Evolutionary conservation across 2,888 invertebrate species (phyloP).

Genomic region (Agrotis segetum): DNA sequence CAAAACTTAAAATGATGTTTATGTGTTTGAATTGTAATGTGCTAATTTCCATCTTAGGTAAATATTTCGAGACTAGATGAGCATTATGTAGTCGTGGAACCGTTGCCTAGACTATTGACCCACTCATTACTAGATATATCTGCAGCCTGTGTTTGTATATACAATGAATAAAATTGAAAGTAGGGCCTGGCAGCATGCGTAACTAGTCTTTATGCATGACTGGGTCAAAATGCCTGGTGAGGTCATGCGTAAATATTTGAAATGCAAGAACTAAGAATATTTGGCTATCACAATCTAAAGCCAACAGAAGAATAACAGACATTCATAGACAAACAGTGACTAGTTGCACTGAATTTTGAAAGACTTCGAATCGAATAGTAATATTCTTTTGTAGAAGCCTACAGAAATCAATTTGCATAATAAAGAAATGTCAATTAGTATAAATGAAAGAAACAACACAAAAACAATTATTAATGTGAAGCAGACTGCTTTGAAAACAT

Average conservation of each 20-base stretch:
- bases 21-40: too few relatives aligned
- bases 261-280: neutral
- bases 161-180: conserved; percentile 26
- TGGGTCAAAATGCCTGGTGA: neutral
- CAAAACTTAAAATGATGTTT: too few relatives aligned
- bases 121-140: neutral
- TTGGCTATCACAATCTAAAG: neutral
- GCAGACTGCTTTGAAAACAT: neutral
- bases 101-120: neutral
- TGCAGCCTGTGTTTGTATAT: neutral
- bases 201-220: conserved; percentile 19
- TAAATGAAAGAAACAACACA: neutral
- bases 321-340: neutral
- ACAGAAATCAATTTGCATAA: conserved; percentile 34
- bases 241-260: neutral
- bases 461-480: neutral
- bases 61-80: neutral
- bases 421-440: conserved; percentile 12
- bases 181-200: neutral
- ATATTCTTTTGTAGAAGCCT: neutral
- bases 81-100: neutral
- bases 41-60: too few relatives aligned
- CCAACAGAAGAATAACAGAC: neutral
- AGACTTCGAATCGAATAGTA: neutral
- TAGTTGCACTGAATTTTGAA: neutral